Evolutionary conservation across 2,797 vertebrate genomes (phyloP), one percentile per base, ranked within the genome.

Genomic region (Helarctos malayanus): DNA sequence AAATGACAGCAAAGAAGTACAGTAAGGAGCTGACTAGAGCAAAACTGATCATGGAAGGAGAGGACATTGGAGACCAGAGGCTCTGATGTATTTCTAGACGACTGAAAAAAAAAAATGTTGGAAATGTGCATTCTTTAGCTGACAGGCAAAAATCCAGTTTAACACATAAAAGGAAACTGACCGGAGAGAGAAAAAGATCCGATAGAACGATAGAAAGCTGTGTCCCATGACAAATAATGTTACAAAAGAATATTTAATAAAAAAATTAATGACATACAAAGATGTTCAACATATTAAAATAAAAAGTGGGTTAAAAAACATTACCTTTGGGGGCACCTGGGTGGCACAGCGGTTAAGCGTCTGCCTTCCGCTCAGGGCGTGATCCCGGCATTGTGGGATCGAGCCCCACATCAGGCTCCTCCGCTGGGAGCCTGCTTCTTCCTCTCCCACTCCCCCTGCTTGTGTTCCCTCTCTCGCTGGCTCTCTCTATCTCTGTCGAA

Each of bases 81-180:
- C 49, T 75, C 82, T 85, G 27, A 41, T 27, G 27, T 52, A 21
- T 96, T 95, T 89, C 59, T 92, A 80, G 68, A 94, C 16, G n/a
- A 78, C 38, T 69, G 8, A 47, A 41, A 41, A 41, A 5, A 54
- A 61, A 96, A 80, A 76, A 14, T 14, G 38, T 91, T 84, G 49
- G 41, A 88, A 76, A 82, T 83, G 18, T 52, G 5, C 35, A 11
- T 71, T 32, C 25, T 79, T 41, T 78, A 75, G 69, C 69, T 65
- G n/a, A 65, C 38, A 21, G 92, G 47, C n/a, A 49, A 65, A 92
- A 78, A 25, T 78, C 15, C 54, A 59, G 4, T 65, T 92, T 83
- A 87, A n/a, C 9, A 7, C 49, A 16, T 32, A 35, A 82, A 86
- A 68, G 29, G 84, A 89, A 52, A 57, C 52, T 2, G 65, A 32